Evolutionary conservation across 2,888 invertebrate species (phyloP).

Genomic region (Cotesia congregata): DNA sequence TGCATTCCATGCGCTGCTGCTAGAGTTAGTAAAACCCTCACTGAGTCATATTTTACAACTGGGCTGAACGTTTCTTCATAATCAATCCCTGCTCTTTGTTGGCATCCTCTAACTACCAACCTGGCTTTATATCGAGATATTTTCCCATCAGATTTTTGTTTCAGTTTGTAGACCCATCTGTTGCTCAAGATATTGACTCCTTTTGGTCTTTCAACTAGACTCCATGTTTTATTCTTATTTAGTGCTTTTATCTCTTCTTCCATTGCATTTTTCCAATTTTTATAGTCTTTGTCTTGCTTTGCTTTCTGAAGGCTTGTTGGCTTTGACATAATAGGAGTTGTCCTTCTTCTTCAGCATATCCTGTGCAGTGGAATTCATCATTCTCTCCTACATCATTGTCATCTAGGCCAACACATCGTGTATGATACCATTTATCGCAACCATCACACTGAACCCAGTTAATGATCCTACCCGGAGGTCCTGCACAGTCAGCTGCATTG

Average conservation of each 20-base stretch:
- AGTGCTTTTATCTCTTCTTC: conserved; percentile 35
- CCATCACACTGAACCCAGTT: background rate
- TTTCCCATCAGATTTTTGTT: conserved; percentile 27
- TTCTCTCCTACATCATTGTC: background rate
- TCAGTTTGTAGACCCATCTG: conserved; percentile 27
- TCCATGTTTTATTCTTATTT: conserved; percentile 37
- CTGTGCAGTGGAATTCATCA: background rate
- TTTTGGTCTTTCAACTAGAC: conserved; percentile 27
- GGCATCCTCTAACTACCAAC: conserved; percentile 18
- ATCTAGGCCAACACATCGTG: background rate
- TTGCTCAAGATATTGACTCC: conserved; percentile 13
- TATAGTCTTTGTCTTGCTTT: background rate
- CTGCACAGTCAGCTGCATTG: background rate
- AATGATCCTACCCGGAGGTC: background rate
- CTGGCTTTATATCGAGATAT: conserved; percentile 24
- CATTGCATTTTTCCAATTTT: conserved; percentile 38
- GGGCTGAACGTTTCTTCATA: conserved; percentile 27
- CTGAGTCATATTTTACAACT: conserved; percentile 28
- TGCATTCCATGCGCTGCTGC: background rate
- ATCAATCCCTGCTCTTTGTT: conserved; percentile 28
- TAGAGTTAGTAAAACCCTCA: conserved; percentile 12
- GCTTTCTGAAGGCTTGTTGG: conserved; percentile 15
- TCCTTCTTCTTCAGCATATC: background rate
- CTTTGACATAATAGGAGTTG: background rate
- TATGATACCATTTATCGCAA: background rate